Base-by-base conservation (phyloP, 2,113 vertebrate genomes). In the Gavia stellata region DNA sequence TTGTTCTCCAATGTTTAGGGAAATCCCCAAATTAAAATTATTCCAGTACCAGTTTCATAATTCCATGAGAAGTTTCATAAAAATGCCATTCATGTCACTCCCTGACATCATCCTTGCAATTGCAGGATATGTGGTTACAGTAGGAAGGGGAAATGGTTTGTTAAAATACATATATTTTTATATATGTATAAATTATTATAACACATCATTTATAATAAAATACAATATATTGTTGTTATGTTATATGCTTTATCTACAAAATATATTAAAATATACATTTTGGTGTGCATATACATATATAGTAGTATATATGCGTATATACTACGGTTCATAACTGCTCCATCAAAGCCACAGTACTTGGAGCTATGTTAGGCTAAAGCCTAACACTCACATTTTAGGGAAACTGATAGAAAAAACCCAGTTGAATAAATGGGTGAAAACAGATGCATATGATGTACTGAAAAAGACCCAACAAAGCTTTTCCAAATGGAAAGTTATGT, bases 1-100 rank as follows among this genome's bases (percentile, higher is more conserved):
- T 66, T 81, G 42, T 63, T 88, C 44, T 86, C n/a, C 79, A 70
- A 29, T 33, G 56, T 36, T 65, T 86, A 88, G 26, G 97, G 97
- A 97, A 98, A 98, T 95, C 72, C 96, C 97, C 96, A 67, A 55
- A 45, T 72, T 75, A 79, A 96, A 82, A 42, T 78, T 81, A 73
- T 89, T 95, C 82, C 78, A 85, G n/a, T 91, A 96, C 47, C 80
- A 49, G 8, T 86, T 93, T 96, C 75, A 88, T 92, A 94, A 97
- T 86, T 88, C 90, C 84, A 87, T 94, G 49, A 86, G 70, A 94
- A 78, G 55, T 78, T 95, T 90, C 88, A 83, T 90, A 62, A 91
- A 80, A 94, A 95, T 88, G 58, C 68, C 91, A 88, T 75, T 82
- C 67, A 50, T 97, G 95, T 95, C 68, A 91, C 40, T 86, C 53